Percentiles rank a stretch among this genome's conserved stretches.
Evolutionary conservation across 2,888 invertebrate species (phyloP).

Genomic region (Volucella zonaria): DNA sequence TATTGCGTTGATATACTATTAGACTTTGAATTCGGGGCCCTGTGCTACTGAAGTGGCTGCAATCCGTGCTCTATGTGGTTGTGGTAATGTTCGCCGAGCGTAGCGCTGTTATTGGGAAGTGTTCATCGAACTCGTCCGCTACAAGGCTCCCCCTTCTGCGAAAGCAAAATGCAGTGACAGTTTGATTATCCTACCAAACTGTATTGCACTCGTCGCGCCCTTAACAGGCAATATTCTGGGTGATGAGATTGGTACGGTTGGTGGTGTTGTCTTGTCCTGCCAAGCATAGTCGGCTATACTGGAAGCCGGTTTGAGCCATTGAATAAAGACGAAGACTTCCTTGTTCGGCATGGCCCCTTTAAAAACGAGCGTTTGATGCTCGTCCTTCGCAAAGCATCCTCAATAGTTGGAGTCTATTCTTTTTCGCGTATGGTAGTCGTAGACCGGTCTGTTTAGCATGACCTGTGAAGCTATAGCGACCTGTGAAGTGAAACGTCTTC

Average conservation of each 20-base stretch:
- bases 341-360: conserved; percentile 8
- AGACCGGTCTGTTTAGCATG: too few relatives aligned
- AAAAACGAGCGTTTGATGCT: conserved; percentile 11
- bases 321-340: conserved; percentile 6
- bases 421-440: too few relatives aligned
- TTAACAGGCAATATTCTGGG: too few relatives aligned
- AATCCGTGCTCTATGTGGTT: too few relatives aligned
- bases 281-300: background rate
- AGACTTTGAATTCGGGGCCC: too few relatives aligned
- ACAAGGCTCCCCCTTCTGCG: conserved; percentile 19
- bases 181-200: conserved; percentile 29
- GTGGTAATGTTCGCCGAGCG: too few relatives aligned
- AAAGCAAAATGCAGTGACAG: conserved; percentile 5
- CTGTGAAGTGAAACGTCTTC: too few relatives aligned
- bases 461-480: too few relatives aligned
- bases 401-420: too few relatives aligned
- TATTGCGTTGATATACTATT: too few relatives aligned
- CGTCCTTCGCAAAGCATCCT: background rate
- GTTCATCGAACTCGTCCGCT: background rate
- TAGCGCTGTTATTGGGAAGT: too few relatives aligned
- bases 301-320: conserved; percentile 35
- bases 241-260: background rate
- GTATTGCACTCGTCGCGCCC: background rate
- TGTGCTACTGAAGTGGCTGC: too few relatives aligned
- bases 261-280: background rate